phyloP scores from a whole-genome alignment of 2,113 vertebrate species.

The Varanus salvator region DNA sequence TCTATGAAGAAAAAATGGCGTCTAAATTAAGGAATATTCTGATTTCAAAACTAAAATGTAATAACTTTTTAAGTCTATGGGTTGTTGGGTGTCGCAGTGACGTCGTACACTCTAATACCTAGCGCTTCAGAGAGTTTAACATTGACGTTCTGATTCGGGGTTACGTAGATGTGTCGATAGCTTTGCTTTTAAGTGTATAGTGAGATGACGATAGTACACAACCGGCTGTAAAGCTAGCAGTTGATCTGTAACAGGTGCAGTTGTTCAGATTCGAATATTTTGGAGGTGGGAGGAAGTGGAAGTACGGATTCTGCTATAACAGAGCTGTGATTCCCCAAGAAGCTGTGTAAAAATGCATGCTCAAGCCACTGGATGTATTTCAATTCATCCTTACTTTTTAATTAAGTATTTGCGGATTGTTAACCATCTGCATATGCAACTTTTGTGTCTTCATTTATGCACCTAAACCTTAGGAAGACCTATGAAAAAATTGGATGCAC shows the following conservation, averaged over 20 bases:
- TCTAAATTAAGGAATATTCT: background rate
- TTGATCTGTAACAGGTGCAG: background rate
- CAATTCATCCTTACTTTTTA: background rate
- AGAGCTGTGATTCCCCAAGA: background rate
- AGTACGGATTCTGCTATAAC: too few relatives aligned
- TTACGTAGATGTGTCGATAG: background rate
- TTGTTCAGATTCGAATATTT: background rate
- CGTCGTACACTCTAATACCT: background rate
- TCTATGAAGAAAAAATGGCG: background rate
- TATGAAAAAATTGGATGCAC: background rate
- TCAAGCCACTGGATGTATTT: background rate
- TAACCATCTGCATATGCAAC: background rate
- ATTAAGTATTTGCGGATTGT: background rate
- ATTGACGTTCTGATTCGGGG: background rate
- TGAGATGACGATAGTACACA: background rate
- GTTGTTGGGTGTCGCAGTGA: background rate
- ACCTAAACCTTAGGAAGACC: background rate
- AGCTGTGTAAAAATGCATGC: background rate
- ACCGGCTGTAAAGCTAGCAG: background rate
- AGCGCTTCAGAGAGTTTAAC: too few relatives aligned
- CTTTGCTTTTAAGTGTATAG: background rate
- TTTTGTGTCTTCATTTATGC: background rate
- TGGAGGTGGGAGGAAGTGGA: too few relatives aligned
- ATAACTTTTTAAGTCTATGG: background rate
- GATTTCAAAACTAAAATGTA: background rate